Conservation (phyloP, 2,888 invertebrate species). For the Meganola albula region DNA sequence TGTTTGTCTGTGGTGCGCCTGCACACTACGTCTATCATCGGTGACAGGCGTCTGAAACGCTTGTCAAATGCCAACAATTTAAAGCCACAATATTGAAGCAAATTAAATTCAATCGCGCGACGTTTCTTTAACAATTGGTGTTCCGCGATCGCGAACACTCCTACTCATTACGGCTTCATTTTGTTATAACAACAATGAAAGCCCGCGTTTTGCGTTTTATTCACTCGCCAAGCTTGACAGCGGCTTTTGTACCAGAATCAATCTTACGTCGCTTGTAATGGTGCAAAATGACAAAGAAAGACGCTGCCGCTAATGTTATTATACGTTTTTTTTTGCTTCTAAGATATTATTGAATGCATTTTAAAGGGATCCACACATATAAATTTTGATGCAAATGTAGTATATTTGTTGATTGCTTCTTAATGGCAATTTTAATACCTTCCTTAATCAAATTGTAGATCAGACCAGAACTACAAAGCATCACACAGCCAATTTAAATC, state of each 20-base stretch:
- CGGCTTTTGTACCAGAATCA: conserved; percentile 66
- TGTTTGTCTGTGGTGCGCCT: too few species aligned
- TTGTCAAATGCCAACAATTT: conserved; percentile 67
- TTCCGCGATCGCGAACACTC: conserved; percentile 33
- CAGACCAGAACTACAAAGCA: too few species aligned
- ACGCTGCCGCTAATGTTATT: conserved; percentile 61
- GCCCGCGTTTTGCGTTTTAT: conserved; percentile 47
- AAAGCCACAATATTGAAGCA: conserved; percentile 63
- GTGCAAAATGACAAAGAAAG: conserved; percentile 66
- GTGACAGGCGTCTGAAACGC: conserved; percentile 65
- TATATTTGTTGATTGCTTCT: not conserved
- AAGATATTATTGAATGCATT: conserved; percentile 31
- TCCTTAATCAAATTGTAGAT: too few species aligned
- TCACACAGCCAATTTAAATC: too few species aligned
- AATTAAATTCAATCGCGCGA: conserved; percentile 70
- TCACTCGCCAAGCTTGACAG: conserved; percentile 58
- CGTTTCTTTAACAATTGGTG: conserved; percentile 49
- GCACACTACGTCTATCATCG: conserved; percentile 25
- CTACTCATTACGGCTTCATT: conserved; percentile 74
- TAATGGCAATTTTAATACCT: too few species aligned
- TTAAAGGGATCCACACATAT: conserved; percentile 23
- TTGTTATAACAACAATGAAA: conserved; percentile 70
- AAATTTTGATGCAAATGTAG: conserved; percentile 3
- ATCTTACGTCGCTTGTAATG: conserved; percentile 65
- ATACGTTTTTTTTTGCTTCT: conserved; percentile 44